Percentiles rank a stretch among this genome's conserved stretches.
Evolutionary conservation across 2,797 vertebrate species (phyloP).

Genomic region (Microctenopoma lineatum): DNA sequence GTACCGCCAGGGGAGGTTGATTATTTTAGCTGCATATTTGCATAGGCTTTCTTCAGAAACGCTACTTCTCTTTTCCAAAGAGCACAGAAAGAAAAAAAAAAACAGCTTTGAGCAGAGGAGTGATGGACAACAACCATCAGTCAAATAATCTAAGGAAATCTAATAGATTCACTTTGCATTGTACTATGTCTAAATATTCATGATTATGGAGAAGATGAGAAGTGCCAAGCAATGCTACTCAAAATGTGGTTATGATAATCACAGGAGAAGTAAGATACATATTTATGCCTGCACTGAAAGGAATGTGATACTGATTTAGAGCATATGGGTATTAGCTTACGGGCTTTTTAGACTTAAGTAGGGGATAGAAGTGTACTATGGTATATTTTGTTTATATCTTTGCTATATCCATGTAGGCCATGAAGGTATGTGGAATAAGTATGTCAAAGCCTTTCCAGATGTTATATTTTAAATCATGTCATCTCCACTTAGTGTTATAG

Average conservation of each 20-base stretch:
- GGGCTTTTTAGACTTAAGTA: conserved; percentile 73
- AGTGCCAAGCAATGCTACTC: conserved; percentile 49
- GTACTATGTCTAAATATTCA: conserved; percentile 42
- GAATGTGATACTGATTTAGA: conserved; percentile 75
- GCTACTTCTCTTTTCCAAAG: conserved; percentile 55
- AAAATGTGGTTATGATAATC: conserved; percentile 70
- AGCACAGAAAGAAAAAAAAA: conserved; percentile 31
- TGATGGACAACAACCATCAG: conserved; percentile 42
- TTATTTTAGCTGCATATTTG: conserved; percentile 69
- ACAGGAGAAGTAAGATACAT: conserved; percentile 65
- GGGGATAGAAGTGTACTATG: conserved; percentile 55
- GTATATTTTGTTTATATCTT: conserved; percentile 77
- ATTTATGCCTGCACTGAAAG: conserved; percentile 66
- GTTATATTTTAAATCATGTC: conserved; percentile 78
- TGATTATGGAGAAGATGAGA: conserved; percentile 26
- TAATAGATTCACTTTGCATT: conserved; percentile 60
- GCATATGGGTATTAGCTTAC: conserved; percentile 73
- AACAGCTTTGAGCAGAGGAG: conserved; percentile 23
- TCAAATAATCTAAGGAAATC: conserved; percentile 53
- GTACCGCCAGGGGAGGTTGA: conserved; percentile 61
- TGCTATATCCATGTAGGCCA: conserved; percentile 58
- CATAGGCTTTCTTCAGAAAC: conserved; percentile 54
- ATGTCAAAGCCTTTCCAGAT: conserved; percentile 79
- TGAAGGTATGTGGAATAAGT: conserved; percentile 72
- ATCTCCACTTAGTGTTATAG: conserved; percentile 75